Percentiles rank a stretch among this genome's conserved stretches.
These are phyloP conservation scores for Alsophila aescularia DNA, from an alignment of 2,888 invertebrate genomes.

Conservation along the genomic window DNA sequence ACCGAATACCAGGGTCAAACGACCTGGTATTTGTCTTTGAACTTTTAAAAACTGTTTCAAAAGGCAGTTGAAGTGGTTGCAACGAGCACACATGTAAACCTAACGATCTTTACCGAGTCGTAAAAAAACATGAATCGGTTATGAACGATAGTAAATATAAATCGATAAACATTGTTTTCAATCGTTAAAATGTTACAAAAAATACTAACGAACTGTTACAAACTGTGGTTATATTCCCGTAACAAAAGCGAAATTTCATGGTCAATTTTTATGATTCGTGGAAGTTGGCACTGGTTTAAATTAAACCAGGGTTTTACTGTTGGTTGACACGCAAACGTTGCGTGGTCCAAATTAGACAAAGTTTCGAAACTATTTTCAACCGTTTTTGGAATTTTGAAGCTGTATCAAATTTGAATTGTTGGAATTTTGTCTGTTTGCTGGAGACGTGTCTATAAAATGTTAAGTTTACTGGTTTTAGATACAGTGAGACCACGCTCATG, in stretches of 20 bases:
- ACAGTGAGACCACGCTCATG: background rate
- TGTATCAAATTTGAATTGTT: conserved; percentile 21
- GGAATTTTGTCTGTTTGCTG: conserved; percentile 7
- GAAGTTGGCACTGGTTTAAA: conserved; percentile 80
- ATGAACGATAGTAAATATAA: conserved; percentile 33
- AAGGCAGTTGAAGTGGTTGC: conserved; percentile 5
- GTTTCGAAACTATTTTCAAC: conserved; percentile 60
- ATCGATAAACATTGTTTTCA: conserved; percentile 40
- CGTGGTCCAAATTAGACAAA: conserved; percentile 65
- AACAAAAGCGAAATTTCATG: conserved; percentile 79
- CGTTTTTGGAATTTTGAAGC: conserved; percentile 43
- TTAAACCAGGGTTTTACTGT: conserved; percentile 71
- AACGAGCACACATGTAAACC: conserved; percentile 7
- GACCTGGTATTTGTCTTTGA: no score
- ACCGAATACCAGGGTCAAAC: no score
- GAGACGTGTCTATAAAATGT: conserved; percentile 29
- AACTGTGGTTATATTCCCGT: conserved; percentile 64
- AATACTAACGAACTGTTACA: conserved; percentile 41
- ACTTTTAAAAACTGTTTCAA: conserved; percentile 1
- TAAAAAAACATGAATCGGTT: conserved; percentile 33
- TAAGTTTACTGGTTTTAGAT: conserved; percentile 30
- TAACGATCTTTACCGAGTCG: conserved; percentile 17
- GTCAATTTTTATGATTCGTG: conserved; percentile 80
- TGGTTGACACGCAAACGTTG: conserved; percentile 64
- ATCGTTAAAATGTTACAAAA: conserved; percentile 35